Evolutionary conservation across 2,888 invertebrate genomes (phyloP), one percentile per base, ranked within the genome.

Genomic region (Ornithoptera priamus): DNA sequence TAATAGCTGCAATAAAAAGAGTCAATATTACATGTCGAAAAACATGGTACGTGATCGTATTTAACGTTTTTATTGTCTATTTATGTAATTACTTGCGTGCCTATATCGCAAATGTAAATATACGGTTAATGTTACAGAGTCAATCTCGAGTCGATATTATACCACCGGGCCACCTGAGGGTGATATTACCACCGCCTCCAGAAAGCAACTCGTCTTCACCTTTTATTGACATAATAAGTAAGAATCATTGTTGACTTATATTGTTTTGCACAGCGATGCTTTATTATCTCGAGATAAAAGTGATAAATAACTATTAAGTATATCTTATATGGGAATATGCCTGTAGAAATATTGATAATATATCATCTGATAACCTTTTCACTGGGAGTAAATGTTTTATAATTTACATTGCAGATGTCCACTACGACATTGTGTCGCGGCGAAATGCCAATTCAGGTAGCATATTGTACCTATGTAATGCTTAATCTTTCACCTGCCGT

Each of bases 151-250:
- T 77, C 76, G 91, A 92, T 72, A 86, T 80, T 77, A 79, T 87
- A 67, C 83, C 86, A 57, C 77, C 89, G 75, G 81, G 86, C 67
- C 91, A 90, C 72, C 81, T 92, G 57, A 81, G 90, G 76, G 91
- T 92, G 68, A 87, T 92, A 73, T 78, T 92, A 74, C 90, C 92
- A 46, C 75, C 85, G 18, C 74, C 85, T 15, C 79, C 86, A 73
- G 89, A 88, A 17, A 75, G 78, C 63, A 85, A 77, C 77, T 78
- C 88, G 80, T 87, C 90, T 72, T 87, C 90, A 61, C 84, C 88
- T 42, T 89, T 87, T 78, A 81, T 88, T 72, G 89, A 89, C 72
- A 81, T 70, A 42, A 70, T 89, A 74, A 87, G 90, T 92, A 77
- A 82, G 90, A 62, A 22, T 59, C 18, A 30, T 17, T 53, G 56